Base-by-base conservation (phyloP, 1,140 invertebrate species). In the Drosophila sproati region DNA sequence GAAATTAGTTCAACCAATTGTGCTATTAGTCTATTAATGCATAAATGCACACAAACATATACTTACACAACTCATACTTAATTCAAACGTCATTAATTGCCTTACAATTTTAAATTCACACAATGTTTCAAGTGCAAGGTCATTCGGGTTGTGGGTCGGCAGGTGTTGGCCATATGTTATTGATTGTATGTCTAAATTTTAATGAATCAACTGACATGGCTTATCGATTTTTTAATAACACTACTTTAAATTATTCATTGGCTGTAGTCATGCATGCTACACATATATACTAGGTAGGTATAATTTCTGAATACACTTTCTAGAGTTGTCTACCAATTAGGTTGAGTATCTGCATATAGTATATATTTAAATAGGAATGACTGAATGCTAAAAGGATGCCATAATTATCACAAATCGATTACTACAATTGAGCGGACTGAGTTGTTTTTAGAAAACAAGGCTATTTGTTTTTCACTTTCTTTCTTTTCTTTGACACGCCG, bases 171-270 rank as follows among this genome's bases (percentile, higher is more conserved):
- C 71, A 35, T 82, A 66, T 64, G 41, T 48, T 87, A 88, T 88
- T 73, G 83, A 88, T 87, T 77, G 50, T 52, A 60, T 73, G 47
- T 70, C 67, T 76, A 67, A 37, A 59, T 78, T 74, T 48, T 41
- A 86, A 70, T 78, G 70, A 87, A 75, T 86, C 83, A 82, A 79
- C 72, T n/a, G 28, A 6, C 29, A 52, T 57, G 55, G n/a, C 47
- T 35, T 80, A 87, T 87, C 83, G 83, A 87, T 87, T 87, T 87
- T 88, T 77, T 80, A 87, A 82, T 88, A 51, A 48, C 35, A 72
- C 35, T 59, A 71, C 71, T 74, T 88, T 87, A 43, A 88, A 87
- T 82, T 88, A 87, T 88, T 88, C 70, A 81, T 35, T 74, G 20
- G 29, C 37, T 45, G 20, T 54, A 28, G 8, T 41, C 64, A 48